phyloP scores from a whole-genome alignment of 2,797 vertebrate genomes.

The Anguilla obscura region DNA sequence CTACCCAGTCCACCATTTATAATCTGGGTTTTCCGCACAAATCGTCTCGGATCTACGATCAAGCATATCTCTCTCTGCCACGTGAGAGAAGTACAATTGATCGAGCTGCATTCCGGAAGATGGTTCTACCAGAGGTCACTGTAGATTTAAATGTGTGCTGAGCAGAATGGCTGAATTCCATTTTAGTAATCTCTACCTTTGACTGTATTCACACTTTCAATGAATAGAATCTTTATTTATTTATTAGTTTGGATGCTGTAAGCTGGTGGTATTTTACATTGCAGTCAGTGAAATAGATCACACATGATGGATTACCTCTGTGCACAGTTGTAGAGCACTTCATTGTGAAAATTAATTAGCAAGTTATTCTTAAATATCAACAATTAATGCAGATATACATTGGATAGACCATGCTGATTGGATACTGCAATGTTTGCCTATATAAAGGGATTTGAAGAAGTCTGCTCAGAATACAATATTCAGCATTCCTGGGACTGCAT shows the following conservation, averaged over 20 bases:
- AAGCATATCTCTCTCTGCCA: constrained; percentile 17
- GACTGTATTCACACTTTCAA: constrained; percentile 8
- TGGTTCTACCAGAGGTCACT: neutral
- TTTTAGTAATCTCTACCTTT: neutral
- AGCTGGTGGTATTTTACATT: neutral
- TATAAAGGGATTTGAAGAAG: neutral
- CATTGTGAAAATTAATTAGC: neutral
- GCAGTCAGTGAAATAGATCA: neutral
- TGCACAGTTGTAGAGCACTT: neutral
- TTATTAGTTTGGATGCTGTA: constrained; percentile 2
- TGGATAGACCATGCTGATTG: neutral
- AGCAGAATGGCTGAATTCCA: neutral
- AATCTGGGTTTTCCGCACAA: neutral
- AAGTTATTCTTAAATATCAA: neutral
- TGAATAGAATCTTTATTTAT: neutral
- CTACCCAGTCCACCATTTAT: constrained; percentile 3
- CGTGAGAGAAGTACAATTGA: constrained; percentile 15
- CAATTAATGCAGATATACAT: neutral
- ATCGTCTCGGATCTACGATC: constrained; percentile 26
- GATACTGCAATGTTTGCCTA: too few relatives aligned
- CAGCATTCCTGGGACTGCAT: neutral
- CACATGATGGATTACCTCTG: neutral
- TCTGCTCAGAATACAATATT: too few relatives aligned
- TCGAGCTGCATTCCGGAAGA: too few relatives aligned
- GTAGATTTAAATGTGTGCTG: neutral